Conservation (phyloP, 1,140 invertebrate species). For the Drosophila quadrilineata region DNA sequence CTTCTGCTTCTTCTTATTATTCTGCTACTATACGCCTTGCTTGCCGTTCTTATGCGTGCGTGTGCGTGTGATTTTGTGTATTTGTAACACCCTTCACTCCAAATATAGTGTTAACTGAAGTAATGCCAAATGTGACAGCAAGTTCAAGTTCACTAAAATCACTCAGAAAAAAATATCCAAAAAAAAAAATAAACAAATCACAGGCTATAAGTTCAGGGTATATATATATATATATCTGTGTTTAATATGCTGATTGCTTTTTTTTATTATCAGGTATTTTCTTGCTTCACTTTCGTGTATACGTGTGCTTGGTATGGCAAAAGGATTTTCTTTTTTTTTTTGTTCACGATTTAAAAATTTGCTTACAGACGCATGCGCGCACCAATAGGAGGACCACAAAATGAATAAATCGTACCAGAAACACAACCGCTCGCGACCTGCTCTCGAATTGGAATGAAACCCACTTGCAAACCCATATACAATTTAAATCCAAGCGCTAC, state of each 20-base stretch:
- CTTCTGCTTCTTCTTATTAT: too few species aligned
- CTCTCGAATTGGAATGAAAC: slow-evolving; percentile 66
- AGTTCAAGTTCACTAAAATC: slow-evolving; percentile 57
- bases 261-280: slow-evolving; percentile 53
- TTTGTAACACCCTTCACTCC: slow-evolving; percentile 66
- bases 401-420: slow-evolving; percentile 26
- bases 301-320: slow-evolving; percentile 38
- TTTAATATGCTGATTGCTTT: slow-evolving; percentile 29
- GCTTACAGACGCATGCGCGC: slow-evolving; percentile 43
- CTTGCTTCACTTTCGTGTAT: slow-evolving; percentile 22
- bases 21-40: slow-evolving; percentile 20
- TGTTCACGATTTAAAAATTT: slow-evolving; percentile 45
- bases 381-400: slow-evolving; percentile 38
- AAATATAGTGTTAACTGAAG: slow-evolving; percentile 46
- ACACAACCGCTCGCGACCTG: slow-evolving; percentile 65
- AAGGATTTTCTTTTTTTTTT: too few species aligned
- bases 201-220: slow-evolving; percentile 45
- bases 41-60: slow-evolving; percentile 11
- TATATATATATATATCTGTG: too few species aligned
- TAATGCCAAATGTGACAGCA: slow-evolving; percentile 25
- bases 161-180: slow-evolving; percentile 64
- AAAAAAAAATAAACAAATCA: slow-evolving; percentile 75
- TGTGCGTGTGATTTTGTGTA: not conserved
- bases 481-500: slow-evolving; percentile 46
- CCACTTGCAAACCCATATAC: slow-evolving; percentile 42